phyloP scores from a whole-genome alignment of 2,888 invertebrate species.

The Tuta absoluta region DNA sequence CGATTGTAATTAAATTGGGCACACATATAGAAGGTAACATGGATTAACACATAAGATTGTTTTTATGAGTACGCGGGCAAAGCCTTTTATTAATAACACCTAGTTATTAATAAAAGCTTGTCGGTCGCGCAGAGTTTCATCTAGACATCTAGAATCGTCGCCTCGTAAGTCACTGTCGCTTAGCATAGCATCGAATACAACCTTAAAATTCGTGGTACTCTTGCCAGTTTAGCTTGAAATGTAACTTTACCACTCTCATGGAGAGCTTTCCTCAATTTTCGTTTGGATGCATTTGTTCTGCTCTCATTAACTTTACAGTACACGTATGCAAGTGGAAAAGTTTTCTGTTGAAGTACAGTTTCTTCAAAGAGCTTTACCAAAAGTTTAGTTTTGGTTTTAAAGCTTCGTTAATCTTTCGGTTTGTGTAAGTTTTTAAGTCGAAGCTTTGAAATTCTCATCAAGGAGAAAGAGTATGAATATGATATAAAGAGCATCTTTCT shows the following conservation, averaged over 20 bases:
- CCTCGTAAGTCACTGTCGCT: too few relatives aligned
- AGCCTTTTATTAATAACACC: too few relatives aligned
- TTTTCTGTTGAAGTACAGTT: conserved; percentile 2
- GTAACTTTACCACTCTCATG: background rate
- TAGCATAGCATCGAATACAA: background rate
- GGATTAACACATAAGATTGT: too few relatives aligned
- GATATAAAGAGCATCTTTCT: background rate
- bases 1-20: too few relatives aligned
- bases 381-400: background rate
- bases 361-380: background rate
- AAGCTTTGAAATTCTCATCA: background rate
- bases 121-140: too few relatives aligned
- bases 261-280: background rate
- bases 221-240: conserved; percentile 3
- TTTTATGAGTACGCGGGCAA: too few relatives aligned
- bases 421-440: background rate
- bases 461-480: background rate
- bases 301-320: conserved; percentile 3
- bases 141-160: too few relatives aligned
- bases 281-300: conserved; percentile 2
- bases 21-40: too few relatives aligned
- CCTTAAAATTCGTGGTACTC: background rate
- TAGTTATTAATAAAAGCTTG: too few relatives aligned
- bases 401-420: background rate
- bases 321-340: conserved; percentile 1